Base-by-base conservation (phyloP, 2,113 vertebrate genomes). In the Camelus dromedarius region DNA sequence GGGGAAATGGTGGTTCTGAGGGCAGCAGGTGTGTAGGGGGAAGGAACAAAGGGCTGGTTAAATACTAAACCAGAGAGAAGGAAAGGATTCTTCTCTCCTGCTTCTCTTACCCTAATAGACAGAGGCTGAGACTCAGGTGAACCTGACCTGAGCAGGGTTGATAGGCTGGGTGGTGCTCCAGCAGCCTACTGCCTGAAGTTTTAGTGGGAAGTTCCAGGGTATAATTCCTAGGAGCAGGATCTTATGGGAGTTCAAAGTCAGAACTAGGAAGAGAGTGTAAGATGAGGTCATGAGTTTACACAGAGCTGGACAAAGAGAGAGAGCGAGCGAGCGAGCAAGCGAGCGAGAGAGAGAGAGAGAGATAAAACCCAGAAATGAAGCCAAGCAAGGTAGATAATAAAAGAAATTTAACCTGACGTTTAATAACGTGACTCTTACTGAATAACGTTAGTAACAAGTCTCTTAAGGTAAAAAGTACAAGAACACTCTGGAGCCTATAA, bases 321-420 rank as follows among this genome's bases (percentile, higher is more conserved):
- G 12, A 20, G 42, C 38, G 38, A 42, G 38, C 38, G 38, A 62
- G 9, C 50, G 3, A 75, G 30, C 73, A n/a, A n/a, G n/a, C n/a
- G 28, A 26, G 19, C 11, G 18, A 6, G 26, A 58, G 6, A 89
- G 30, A 62, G 9, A 56, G 3, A 69, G 30, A 89, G 12, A 20
- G 42, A 38, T 6, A 86, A 3, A 84, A 35, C 48, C 10, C 58
- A 92, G 84, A 92, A 69, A 70, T 35, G 11, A 82, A 77, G 28
- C 60, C 38, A 54, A 88, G 64, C 8, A 77, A 83, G n/a, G 58
- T 12, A 64, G 69, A 28, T 28, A 87, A 76, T 35, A 50, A 77
- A 83, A 77, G 19, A 66, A 64, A 18, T 62, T 92, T 62, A 67
- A 84, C 5, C 24, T 95, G 80, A 67, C 6, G 35, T 24, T 94